These are phyloP conservation scores for Diachrysia chrysitis DNA, from an alignment of 2,888 invertebrate species.

Conservation along the genomic window DNA sequence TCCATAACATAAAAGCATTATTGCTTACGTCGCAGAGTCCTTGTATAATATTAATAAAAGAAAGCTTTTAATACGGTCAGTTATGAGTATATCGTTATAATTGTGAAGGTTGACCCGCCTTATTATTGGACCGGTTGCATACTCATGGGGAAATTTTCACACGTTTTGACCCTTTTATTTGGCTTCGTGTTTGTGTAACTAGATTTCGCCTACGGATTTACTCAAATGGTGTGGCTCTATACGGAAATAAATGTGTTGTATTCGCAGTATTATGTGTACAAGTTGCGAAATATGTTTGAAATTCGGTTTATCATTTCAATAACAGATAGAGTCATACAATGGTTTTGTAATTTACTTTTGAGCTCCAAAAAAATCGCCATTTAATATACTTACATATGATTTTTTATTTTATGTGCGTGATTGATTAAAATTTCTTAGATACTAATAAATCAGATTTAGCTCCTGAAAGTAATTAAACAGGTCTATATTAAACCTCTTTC, in stretches of 20 bases:
- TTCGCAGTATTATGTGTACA: not conserved
- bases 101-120: conserved; percentile 34
- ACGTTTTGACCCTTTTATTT: conserved; percentile 25
- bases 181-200: conserved; percentile 17
- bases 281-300: no score
- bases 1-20: conserved; percentile 30
- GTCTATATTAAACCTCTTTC: conserved; percentile 31
- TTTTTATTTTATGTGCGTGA: no score
- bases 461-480: conserved; percentile 24
- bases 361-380: no score
- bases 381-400: no score
- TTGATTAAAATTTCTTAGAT: conserved; percentile 7
- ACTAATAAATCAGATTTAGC: conserved; percentile 16
- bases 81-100: conserved; percentile 27
- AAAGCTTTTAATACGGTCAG: conserved; percentile 39
- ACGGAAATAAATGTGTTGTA: not conserved
- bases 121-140: conserved; percentile 33
- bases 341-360: no score
- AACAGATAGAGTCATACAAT: no score
- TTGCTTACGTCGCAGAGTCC: conserved; percentile 26
- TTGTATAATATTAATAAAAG: conserved; percentile 41
- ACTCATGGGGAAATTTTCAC: conserved; percentile 27
- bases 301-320: no score
- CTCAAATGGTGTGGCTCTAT: not conserved
- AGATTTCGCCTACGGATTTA: conserved; percentile 20